Base-by-base conservation (phyloP, 2,113 vertebrate species). In the Natator depressus region DNA sequence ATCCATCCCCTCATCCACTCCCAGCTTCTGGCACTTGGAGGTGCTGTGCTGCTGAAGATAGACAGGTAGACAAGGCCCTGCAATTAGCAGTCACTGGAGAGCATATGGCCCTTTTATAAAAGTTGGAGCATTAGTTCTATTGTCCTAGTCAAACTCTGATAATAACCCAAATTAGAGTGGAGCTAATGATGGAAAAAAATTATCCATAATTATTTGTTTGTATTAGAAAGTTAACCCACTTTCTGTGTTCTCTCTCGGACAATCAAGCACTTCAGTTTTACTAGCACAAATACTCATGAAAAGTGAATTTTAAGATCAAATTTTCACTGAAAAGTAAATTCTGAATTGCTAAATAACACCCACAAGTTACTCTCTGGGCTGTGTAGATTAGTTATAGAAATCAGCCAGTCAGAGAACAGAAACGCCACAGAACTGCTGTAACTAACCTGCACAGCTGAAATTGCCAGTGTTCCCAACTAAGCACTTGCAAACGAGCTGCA, bases 21-120 rank as follows among this genome's bases (percentile, higher is more conserved):
- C 59, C 29, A 62, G 59, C 59, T 62, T 31, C 29, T 6, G 29
- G 29, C 31, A 62, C 29, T 35, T 62, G 29, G 29, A 62, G 29
- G 13, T 62, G 13, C 12, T 35, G 8, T 31, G 59, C 59, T 62
- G 27, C 13, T 62, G 59, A 29, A 62, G 59, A 35, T 31, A 62
- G 27, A 87, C 14, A 95, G 84, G 83, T 4, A 91, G 75, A 88
- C 24, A 53, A 86, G 80, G 86, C 53, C 91, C 87, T 82, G 49
- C n/a, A 92, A 53, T 87, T 59, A 42, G 53, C n/a, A 80, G 53
- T 91, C 55, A 78, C 94, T 95, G 88, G 91, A 85, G 79, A 88
- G 69, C 57, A 25, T 20, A 65, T 6, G 47, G n/a, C 46, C 57
- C 92, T 93, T 92, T 0, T 72, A 72, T 38, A 38, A 20, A 72